Evolutionary conservation across 2,888 invertebrate species (phyloP).

Genomic region (Patella depressa): DNA sequence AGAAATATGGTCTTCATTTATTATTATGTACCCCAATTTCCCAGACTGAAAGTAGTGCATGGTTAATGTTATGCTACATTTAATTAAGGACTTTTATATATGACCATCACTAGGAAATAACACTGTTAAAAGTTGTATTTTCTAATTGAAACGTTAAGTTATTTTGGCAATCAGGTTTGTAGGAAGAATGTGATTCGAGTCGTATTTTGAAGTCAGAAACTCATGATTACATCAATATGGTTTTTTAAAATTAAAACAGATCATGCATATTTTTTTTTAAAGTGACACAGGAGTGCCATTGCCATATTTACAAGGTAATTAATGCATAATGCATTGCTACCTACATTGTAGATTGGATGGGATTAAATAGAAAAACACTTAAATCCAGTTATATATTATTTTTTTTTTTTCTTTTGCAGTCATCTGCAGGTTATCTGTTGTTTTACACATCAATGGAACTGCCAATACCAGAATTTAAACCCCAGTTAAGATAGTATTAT

Average conservation of each 20-base stretch:
- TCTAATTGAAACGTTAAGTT: too few species aligned
- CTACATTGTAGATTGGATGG: not conserved
- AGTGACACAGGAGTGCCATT: not conserved
- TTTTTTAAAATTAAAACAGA: too few species aligned
- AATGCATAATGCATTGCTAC: not conserved
- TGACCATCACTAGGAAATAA: too few species aligned
- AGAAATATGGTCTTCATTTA: not conserved
- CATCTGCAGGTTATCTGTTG: conserved; percentile 74
- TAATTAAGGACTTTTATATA: too few species aligned
- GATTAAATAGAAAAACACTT: conserved; percentile 1
- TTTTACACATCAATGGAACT: conserved; percentile 72
- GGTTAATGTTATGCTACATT: too few species aligned
- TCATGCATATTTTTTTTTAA: not conserved
- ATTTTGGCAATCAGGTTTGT: not conserved
- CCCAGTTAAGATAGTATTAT: conserved; percentile 16
- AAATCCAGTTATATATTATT: conserved; percentile 8
- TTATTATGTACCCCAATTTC: too few species aligned
- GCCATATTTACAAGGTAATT: not conserved
- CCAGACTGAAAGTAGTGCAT: too few species aligned
- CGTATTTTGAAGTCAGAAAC: not conserved
- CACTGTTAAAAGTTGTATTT: too few species aligned
- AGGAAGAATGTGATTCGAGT: not conserved
- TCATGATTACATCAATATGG: not conserved
- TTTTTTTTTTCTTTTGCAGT: conserved; percentile 57
- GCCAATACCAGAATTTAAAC: conserved; percentile 46